phyloP scores from a whole-genome alignment of 2,797 vertebrate genomes.

The Aythya fuligula region DNA sequence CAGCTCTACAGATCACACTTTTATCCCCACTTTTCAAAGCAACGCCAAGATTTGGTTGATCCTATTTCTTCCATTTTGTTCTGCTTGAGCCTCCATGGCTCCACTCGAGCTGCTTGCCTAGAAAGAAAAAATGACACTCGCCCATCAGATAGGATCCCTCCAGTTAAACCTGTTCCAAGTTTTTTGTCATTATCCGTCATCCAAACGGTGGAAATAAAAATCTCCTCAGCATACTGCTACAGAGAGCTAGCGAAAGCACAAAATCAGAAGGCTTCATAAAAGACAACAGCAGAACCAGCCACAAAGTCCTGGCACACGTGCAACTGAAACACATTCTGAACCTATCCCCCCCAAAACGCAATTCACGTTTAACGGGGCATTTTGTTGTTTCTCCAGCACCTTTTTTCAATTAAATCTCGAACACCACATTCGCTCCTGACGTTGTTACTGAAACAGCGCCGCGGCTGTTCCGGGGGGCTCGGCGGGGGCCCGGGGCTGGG shows the following conservation, averaged over 20 bases:
- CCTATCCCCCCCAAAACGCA: background rate
- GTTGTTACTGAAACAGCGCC: background rate
- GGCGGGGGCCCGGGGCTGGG: too few species aligned
- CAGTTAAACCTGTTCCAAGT: background rate
- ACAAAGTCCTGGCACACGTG: background rate
- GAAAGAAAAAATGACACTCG: background rate
- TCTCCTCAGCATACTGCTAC: fast-evolving
- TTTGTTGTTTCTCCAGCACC: background rate
- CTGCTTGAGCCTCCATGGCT: background rate
- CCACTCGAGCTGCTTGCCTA: background rate
- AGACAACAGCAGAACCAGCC: background rate
- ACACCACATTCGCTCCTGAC: background rate
- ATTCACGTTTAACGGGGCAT: background rate
- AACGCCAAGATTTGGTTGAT: background rate
- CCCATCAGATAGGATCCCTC: background rate
- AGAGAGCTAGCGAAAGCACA: background rate
- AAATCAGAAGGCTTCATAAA: background rate
- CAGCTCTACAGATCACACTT: background rate
- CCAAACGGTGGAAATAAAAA: background rate
- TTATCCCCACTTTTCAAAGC: background rate
- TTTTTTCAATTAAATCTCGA: background rate
- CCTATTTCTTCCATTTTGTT: background rate
- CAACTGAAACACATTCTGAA: background rate
- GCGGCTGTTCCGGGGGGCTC: too few species aligned
- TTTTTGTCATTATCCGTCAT: background rate